Conservation (phyloP, 2,797 vertebrate species). For the Pipistrellus pygmaeus region DNA sequence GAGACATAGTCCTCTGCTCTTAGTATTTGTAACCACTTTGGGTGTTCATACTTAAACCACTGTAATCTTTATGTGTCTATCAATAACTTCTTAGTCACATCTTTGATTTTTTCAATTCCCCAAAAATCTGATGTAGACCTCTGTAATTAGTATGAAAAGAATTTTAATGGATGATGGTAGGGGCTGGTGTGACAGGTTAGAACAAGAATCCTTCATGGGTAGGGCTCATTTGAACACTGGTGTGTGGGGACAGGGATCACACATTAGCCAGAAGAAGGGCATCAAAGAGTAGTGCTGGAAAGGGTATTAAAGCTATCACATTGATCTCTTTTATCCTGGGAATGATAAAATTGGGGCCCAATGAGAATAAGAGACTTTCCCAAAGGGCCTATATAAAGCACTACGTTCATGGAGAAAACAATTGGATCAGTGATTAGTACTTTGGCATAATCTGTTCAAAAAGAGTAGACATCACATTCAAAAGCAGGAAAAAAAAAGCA, state of each 20-base stretch:
- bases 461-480: background rate
- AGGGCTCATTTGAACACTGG: conserved; percentile 18
- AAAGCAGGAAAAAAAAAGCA: background rate
- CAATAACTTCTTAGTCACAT: conserved; percentile 56
- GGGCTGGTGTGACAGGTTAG: background rate
- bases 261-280: background rate
- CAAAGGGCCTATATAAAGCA: background rate
- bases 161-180: conserved; percentile 51
- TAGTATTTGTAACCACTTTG: conserved; percentile 49
- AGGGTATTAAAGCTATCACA: background rate
- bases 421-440: background rate
- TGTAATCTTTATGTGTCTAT: conserved; percentile 44
- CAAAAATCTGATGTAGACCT: background rate
- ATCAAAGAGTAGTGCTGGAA: background rate
- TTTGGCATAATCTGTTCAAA: background rate
- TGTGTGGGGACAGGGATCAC: background rate
- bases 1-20: conserved; percentile 51
- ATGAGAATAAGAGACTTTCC: background rate
- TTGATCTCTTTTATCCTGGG: background rate
- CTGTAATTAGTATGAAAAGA: conserved; percentile 54
- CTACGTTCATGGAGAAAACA: background rate
- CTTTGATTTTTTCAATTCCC: conserved; percentile 63
- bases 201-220: background rate
- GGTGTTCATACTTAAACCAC: conserved; percentile 50
- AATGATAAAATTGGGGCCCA: background rate